Evolutionary conservation across 2,888 invertebrate species (phyloP).

Genomic region (Doris montereyensis): DNA sequence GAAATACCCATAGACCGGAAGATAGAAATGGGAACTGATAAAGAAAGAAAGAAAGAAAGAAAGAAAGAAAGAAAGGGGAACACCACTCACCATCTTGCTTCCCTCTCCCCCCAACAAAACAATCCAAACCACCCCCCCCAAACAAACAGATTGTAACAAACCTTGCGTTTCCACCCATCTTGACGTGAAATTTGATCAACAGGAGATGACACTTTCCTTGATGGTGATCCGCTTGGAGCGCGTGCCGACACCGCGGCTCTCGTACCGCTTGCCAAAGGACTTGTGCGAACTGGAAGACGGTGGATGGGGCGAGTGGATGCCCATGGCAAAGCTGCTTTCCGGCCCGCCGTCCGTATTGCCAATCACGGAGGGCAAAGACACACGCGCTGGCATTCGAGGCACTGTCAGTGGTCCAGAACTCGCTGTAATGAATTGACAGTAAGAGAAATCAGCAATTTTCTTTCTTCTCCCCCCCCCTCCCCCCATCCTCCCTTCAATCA

Average conservation of each 20-base stretch:
- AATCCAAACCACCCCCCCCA: too few species aligned
- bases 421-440: too few species aligned
- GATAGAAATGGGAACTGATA: too few species aligned
- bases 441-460: too few species aligned
- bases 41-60: too few species aligned
- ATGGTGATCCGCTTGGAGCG: slow-evolving; percentile 55
- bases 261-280: slow-evolving; percentile 43
- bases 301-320: slow-evolving; percentile 37
- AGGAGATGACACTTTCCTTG: slow-evolving; percentile 86
- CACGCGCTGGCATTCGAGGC: slow-evolving; percentile 53
- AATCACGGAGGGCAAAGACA: slow-evolving; percentile 48
- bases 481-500: too few species aligned
- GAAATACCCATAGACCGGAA: too few species aligned
- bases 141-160: slow-evolving; percentile 81
- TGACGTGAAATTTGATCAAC: slow-evolving; percentile 90
- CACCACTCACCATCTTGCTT: too few species aligned
- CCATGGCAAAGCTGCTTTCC: slow-evolving; percentile 44
- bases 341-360: slow-evolving; percentile 45
- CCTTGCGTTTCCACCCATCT: slow-evolving; percentile 85
- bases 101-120: too few species aligned
- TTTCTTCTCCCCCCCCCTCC: too few species aligned
- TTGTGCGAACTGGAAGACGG: background rate
- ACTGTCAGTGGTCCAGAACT: slow-evolving; percentile 60
- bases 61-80: background rate
- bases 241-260: slow-evolving; percentile 57